A percentile compares a stretch with the other conserved stretches of the same genome.
phyloP scores from a whole-genome alignment of 2,113 vertebrate species.

The Tapirus terrestris region DNA sequence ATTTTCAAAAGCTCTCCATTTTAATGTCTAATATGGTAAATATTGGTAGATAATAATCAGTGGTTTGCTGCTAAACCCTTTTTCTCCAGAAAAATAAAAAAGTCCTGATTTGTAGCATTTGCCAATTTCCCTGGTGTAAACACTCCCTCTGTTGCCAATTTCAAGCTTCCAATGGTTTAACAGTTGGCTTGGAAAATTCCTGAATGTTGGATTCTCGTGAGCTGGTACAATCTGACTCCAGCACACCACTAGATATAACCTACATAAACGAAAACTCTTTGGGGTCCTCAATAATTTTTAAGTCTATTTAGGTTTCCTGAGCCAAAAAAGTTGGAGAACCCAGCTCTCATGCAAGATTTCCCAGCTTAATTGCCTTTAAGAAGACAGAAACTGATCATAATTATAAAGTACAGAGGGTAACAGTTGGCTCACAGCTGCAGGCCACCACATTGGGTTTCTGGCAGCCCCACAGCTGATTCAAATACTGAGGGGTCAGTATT shows the following conservation, averaged over 20 bases:
- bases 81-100: neutral
- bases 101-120: neutral
- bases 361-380: neutral
- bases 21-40: neutral
- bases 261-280: neutral
- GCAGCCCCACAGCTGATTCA: neutral
- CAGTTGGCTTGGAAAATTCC: neutral
- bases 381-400: neutral
- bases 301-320: neutral
- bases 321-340: neutral
- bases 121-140: neutral
- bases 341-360: neutral
- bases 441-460: neutral
- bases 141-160: neutral
- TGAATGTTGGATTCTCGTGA: neutral
- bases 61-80: neutral
- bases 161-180: neutral
- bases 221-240: neutral
- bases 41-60: neutral
- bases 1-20: neutral
- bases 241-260: neutral
- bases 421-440: neutral
- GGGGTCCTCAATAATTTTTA: neutral
- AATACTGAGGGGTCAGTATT: neutral
- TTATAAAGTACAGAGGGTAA: neutral